Base-by-base conservation (phyloP, 2,797 vertebrate species). In the Sebastes trivittatus region DNA sequence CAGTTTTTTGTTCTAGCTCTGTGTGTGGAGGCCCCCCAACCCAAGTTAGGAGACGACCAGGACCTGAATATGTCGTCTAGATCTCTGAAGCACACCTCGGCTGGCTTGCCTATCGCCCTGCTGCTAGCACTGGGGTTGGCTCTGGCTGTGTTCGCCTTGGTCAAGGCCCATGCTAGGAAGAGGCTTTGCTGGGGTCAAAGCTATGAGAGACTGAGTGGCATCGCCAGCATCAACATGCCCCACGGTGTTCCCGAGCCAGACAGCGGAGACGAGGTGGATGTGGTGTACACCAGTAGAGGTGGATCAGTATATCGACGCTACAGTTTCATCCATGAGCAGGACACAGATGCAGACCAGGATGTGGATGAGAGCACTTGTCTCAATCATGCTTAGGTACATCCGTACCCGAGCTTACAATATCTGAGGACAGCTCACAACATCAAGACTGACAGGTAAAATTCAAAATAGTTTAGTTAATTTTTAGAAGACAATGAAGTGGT, bases 221-320 rank as follows among this genome's bases (percentile, higher is more conserved):
- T 79, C 5, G 93, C 90, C 14, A 80, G 76, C 16, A 27, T 78
- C 66, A 90, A 78, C 76, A 95, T 95, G 94, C 94, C 93, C 18
- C 95, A 96, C 1, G 95, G 95, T 0, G 95, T 95, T 27, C 73
- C 95, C 0, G 93, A 90, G 73, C 95, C 94, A 0, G 94, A 95
- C 79, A 95, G 93, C 0, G 95, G 95, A 8, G 96, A 96, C 18
- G 96, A 97, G 87, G 95, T 93, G 38, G 96, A 97, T 7, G 94
- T 97, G 75, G 95, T 96, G 64, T 97, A 96, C 92, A 95, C 95
- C 68, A 95, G 95, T 46, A 89, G 82, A 62, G 95, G 95, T 2
- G 96, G 96, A 16, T 96, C 83, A 0, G 87, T 95, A 4, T 93
- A 94, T 58, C 92, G 94, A 3, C 93, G 95, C 54, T 91, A 93